phyloP scores from a whole-genome alignment of 2,113 vertebrate genomes.

The Xenopus borealis region DNA sequence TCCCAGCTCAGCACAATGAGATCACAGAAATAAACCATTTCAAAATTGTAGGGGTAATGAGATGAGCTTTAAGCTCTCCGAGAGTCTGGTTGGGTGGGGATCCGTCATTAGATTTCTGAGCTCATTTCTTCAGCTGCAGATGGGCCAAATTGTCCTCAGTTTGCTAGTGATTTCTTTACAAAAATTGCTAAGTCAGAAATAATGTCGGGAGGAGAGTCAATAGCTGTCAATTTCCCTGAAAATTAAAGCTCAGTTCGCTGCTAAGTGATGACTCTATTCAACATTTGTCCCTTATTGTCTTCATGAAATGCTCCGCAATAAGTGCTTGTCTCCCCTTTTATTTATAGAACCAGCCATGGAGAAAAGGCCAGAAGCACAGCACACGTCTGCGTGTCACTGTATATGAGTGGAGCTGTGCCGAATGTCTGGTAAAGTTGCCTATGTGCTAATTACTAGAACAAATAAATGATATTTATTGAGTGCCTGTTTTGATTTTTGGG shows the following conservation, averaged over 20 bases:
- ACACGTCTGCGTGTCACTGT: too few relatives aligned
- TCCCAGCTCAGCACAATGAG: constrained; percentile 35
- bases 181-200: constrained; percentile 31
- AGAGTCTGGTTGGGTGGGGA: constrained; percentile 13
- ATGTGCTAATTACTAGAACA: too few relatives aligned
- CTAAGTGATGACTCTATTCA: neutral
- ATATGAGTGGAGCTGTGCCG: too few relatives aligned
- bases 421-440: neutral
- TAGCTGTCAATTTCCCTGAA: neutral
- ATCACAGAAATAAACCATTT: constrained; percentile 44
- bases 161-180: constrained; percentile 25
- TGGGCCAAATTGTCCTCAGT: constrained; percentile 34
- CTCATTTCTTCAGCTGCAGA: constrained; percentile 36
- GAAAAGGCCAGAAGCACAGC: neutral
- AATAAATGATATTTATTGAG: too few relatives aligned
- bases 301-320: neutral
- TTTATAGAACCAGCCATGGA: neutral
- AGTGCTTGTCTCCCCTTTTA: neutral
- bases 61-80: constrained; percentile 24
- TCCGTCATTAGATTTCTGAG: constrained; percentile 32
- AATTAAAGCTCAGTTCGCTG: neutral
- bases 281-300: neutral
- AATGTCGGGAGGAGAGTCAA: constrained; percentile 11
- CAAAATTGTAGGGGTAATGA: constrained; percentile 39
- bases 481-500: too few relatives aligned